Evolutionary conservation across 2,888 invertebrate genomes (phyloP).

Genomic region (Chymomyza fuscimana): DNA sequence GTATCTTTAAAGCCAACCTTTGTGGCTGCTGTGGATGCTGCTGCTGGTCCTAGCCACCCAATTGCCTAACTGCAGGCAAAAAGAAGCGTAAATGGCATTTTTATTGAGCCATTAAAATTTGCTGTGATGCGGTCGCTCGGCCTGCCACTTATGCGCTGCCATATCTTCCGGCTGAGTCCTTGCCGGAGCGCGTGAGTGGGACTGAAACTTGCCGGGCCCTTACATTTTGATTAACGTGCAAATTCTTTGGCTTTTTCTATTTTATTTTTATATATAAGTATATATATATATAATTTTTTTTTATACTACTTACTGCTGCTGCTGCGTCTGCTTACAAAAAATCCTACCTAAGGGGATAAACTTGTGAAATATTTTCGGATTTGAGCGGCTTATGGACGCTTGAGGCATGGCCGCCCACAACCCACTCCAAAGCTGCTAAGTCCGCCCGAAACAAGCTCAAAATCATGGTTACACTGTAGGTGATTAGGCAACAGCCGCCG

Average conservation of each 20-base stretch:
- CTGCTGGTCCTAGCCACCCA: background rate
- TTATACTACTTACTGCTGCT: constrained; percentile 19
- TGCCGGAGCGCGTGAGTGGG: constrained; percentile 1
- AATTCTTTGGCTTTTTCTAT: constrained; percentile 41
- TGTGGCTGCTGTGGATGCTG: background rate
- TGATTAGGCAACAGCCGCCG: constrained; percentile 68
- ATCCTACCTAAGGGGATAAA: constrained; percentile 75
- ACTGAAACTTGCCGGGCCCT: constrained; percentile 34
- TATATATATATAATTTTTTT: background rate
- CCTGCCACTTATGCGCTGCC: constrained; percentile 43
- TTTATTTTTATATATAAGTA: background rate
- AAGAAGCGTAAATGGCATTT: constrained; percentile 78
- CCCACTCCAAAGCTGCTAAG: background rate
- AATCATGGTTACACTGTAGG: constrained; percentile 39
- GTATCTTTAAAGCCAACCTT: constrained; percentile 63
- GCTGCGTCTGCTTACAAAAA: constrained; percentile 53
- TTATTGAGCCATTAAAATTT: constrained; percentile 79
- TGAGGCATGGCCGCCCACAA: constrained; percentile 16
- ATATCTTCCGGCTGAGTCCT: constrained; percentile 5
- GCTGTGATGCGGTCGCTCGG: constrained; percentile 34
- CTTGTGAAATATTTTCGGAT: constrained; percentile 76
- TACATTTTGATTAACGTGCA: constrained; percentile 78
- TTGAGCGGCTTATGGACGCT: constrained; percentile 65
- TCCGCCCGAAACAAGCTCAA: background rate
- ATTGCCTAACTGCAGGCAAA: constrained; percentile 45